These are phyloP conservation scores for Ammodytes dubius DNA, from an alignment of 2,113 vertebrate species.

Conservation along the genomic window DNA sequence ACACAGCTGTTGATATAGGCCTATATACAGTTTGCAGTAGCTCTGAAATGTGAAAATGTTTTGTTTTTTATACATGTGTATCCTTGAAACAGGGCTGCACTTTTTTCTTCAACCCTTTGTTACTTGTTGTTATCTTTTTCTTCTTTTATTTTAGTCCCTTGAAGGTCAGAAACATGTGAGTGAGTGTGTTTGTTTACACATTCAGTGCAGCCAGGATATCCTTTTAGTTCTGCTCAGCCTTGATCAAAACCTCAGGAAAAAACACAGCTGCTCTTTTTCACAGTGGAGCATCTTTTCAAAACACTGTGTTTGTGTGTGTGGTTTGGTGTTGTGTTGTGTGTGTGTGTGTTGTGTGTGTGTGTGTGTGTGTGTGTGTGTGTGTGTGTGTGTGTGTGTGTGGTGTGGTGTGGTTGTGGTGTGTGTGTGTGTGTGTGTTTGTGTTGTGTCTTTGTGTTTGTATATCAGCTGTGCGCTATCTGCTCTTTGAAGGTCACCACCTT, in stretches of 20 bases:
- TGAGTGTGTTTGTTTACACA: constrained; percentile 25
- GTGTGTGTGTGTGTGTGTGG: constrained; percentile 21
- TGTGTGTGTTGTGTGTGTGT: constrained; percentile 27
- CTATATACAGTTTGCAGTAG: too few species aligned
- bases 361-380: constrained; percentile 12
- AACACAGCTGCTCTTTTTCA: constrained; percentile 75
- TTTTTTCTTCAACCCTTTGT: background rate
- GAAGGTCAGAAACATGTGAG: constrained; percentile 47
- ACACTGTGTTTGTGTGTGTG: background rate
- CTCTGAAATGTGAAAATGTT: background rate
- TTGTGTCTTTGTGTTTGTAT: constrained; percentile 11
- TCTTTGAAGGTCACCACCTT: constrained; percentile 55
- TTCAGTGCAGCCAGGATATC: constrained; percentile 69
- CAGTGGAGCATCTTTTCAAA: constrained; percentile 55
- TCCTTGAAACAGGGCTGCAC: background rate
- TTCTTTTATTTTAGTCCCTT: constrained; percentile 22
- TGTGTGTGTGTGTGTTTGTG: background rate
- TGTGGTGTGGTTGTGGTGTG: constrained; percentile 1
- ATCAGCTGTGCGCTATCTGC: background rate
- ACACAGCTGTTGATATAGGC: background rate
- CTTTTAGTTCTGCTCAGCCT: constrained; percentile 41
- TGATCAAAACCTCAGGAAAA: constrained; percentile 73
- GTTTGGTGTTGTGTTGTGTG: constrained; percentile 28
- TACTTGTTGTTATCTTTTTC: background rate
- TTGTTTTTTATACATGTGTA: too few species aligned